These are phyloP conservation scores for Rhogogaster chlorosoma DNA, from an alignment of 2,888 invertebrate species.

Conservation along the genomic window DNA sequence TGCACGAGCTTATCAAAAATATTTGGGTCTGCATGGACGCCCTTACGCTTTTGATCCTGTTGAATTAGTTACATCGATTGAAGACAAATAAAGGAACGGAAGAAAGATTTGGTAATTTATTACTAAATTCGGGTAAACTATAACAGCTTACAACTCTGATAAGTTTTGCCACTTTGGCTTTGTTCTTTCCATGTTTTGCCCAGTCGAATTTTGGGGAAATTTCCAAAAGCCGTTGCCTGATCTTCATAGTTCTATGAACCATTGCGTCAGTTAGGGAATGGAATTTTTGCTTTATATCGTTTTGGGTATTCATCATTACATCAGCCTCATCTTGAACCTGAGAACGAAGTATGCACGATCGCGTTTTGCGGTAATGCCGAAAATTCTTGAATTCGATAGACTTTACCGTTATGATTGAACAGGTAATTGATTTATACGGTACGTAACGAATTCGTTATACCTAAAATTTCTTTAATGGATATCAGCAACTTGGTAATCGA, in stretches of 20 bases:
- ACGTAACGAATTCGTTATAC: constrained; percentile 1
- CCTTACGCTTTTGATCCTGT: constrained; percentile 42
- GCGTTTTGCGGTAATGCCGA: background rate
- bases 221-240: constrained; percentile 59
- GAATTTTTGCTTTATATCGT: constrained; percentile 61
- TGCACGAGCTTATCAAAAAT: constrained; percentile 59
- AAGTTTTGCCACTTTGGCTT: constrained; percentile 56
- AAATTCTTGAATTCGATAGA: background rate
- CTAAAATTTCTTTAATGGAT: background rate
- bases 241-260: constrained; percentile 59
- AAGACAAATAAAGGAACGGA: background rate
- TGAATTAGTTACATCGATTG: background rate
- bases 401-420: background rate
- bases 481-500: background rate
- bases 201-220: constrained; percentile 64
- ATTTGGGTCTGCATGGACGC: constrained; percentile 48
- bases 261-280: constrained; percentile 58
- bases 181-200: constrained; percentile 59
- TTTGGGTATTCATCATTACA: constrained; percentile 62
- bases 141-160: constrained; percentile 52
- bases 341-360: background rate
- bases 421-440: background rate
- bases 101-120: background rate
- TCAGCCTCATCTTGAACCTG: constrained; percentile 64
- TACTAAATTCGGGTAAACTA: background rate